Percentiles rank a stretch among this genome's conserved stretches.
phyloP scores from a whole-genome alignment of 2,888 invertebrate species.

The Cosmia pyralina region DNA sequence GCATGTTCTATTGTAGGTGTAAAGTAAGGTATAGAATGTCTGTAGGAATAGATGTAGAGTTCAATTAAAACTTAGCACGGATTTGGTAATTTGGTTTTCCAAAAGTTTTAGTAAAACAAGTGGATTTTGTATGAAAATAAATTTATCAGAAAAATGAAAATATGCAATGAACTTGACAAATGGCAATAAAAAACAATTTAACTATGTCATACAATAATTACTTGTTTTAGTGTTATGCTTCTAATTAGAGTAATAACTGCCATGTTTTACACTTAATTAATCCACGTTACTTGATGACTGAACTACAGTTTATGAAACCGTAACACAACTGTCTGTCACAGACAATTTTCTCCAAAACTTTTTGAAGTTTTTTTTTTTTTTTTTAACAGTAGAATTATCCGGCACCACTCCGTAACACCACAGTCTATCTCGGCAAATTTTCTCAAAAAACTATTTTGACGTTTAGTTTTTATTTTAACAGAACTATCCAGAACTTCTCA shows the following conservation, averaged over 20 bases:
- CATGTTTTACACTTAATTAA: not conserved
- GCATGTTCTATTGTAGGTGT: slow-evolving; percentile 8
- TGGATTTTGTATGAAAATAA: not conserved
- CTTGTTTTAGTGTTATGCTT: not conserved
- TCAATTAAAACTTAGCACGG: not conserved
- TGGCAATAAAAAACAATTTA: not conserved
- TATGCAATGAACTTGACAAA: not conserved
- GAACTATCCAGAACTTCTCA: slow-evolving; percentile 23
- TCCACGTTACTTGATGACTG: not conserved
- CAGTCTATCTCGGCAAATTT: not conserved
- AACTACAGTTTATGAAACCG: not conserved
- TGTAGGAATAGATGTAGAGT: not conserved
- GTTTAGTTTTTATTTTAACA: not conserved
- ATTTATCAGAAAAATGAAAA: too few species aligned
- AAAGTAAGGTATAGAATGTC: slow-evolving; percentile 1
- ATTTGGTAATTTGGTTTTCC: not conserved
- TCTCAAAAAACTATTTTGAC: not conserved
- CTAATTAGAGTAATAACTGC: not conserved
- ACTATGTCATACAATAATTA: not conserved
- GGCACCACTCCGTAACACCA: not conserved
- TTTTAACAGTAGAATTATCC: not conserved
- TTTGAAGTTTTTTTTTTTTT: too few species aligned
- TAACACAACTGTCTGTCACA: not conserved
- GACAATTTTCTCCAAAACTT: not conserved
- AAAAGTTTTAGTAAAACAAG: not conserved